A percentile compares a stretch with the other conserved stretches of the same genome.
phyloP scores from a whole-genome alignment of 2,113 vertebrate genomes.

The Aptenodytes patagonicus region DNA sequence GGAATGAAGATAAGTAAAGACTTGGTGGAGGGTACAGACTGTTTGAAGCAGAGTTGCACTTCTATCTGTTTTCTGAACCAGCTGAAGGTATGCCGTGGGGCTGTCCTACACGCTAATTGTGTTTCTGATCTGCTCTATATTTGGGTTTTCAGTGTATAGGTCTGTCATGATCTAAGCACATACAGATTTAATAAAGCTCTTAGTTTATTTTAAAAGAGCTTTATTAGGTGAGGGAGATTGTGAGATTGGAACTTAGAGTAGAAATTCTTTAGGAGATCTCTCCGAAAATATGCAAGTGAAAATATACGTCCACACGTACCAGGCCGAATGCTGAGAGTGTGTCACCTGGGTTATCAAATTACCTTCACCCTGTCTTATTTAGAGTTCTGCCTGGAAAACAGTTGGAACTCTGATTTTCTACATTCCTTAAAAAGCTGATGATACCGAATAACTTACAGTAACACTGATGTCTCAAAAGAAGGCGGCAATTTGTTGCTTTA shows the following conservation, averaged over 20 bases:
- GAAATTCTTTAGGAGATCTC: neutral
- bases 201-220: neutral
- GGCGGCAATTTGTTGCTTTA: neutral
- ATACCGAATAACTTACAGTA: no score
- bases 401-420: neutral
- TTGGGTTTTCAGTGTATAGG: neutral
- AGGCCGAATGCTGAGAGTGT: neutral
- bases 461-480: neutral
- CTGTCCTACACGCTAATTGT: no score
- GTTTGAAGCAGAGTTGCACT: no score
- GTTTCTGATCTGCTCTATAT: neutral
- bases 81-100: no score
- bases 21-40: no score
- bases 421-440: neutral
- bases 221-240: neutral
- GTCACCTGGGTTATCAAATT: neutral
- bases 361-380: neutral
- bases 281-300: neutral
- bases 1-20: no score
- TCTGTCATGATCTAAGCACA: neutral
- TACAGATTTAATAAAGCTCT: neutral
- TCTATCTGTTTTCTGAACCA: no score
- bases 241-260: neutral
- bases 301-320: accelerated
- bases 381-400: neutral